These are phyloP conservation scores for Drosophila conformis DNA, from an alignment of 2,888 invertebrate species.

Conservation along the genomic window DNA sequence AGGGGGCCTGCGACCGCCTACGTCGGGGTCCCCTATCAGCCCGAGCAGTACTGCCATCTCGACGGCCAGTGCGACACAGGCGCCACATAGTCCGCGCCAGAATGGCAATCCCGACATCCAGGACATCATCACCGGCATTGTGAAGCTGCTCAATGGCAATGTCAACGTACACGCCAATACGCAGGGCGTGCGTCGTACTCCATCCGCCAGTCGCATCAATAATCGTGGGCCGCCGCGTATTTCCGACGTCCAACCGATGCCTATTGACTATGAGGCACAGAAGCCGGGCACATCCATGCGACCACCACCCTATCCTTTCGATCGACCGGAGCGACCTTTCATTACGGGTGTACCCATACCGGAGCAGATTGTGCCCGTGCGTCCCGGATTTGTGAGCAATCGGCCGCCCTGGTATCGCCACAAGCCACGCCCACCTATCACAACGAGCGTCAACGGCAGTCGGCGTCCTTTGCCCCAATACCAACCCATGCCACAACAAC, in stretches of 20 bases:
- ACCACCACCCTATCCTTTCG: conserved; percentile 89
- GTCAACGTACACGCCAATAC: conserved; percentile 93
- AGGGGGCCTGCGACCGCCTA: conserved; percentile 85
- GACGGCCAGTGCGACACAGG: conserved; percentile 78
- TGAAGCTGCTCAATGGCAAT: conserved; percentile 94
- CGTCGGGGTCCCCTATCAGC: conserved; percentile 85
- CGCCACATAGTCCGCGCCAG: conserved; percentile 84
- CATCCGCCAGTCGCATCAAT: conserved; percentile 92
- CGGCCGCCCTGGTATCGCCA: conserved; percentile 89
- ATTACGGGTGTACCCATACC: conserved; percentile 90
- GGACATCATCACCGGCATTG: conserved; percentile 95
- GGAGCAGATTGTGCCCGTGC: conserved; percentile 90
- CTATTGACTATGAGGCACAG: conserved; percentile 86
- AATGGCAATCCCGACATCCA: conserved; percentile 92
- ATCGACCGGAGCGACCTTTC: conserved; percentile 88
- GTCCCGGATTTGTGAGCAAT: conserved; percentile 87
- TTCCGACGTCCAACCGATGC: conserved; percentile 90
- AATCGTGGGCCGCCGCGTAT: conserved; percentile 95
- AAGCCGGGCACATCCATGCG: conserved; percentile 82
- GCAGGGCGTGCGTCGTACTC: conserved; percentile 89
- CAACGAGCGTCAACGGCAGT: conserved; percentile 81
- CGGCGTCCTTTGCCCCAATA: conserved; percentile 88
- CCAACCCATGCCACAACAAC: conserved; percentile 86
- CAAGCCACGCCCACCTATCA: conserved; percentile 86
- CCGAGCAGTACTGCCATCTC: conserved; percentile 82